Conservation (phyloP, 1,140 invertebrate genomes). For the Probaryconus sp. region DNA sequence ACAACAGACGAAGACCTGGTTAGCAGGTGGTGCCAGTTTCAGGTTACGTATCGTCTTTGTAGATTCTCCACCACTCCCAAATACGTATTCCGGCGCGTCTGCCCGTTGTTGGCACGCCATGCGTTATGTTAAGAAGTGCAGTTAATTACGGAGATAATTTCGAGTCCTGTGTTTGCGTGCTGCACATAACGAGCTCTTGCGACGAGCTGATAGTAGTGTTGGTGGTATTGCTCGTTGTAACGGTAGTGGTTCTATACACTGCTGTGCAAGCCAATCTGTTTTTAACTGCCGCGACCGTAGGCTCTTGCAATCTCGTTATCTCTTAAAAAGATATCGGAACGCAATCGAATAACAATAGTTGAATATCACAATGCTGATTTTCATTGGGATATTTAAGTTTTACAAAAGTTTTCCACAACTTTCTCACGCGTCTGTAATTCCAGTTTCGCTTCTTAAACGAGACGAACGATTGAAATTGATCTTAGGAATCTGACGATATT, state of each 20-base stretch:
- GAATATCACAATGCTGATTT: no score
- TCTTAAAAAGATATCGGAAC: constrained; percentile 43
- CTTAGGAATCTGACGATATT: no score
- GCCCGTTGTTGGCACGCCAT: constrained; percentile 75
- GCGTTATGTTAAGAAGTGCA: constrained; percentile 78
- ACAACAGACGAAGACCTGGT: constrained; percentile 35
- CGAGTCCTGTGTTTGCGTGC: constrained; percentile 76
- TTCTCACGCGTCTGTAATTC: no score
- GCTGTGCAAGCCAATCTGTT: constrained; percentile 71
- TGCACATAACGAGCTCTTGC: constrained; percentile 76
- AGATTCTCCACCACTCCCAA: constrained; percentile 66
- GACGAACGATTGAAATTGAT: no score
- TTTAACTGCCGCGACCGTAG: constrained; percentile 51
- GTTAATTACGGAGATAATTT: constrained; percentile 80
- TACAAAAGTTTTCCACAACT: no score
- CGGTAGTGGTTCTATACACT: constrained; percentile 50
- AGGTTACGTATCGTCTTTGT: constrained; percentile 75
- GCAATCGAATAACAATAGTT: constrained; percentile 38
- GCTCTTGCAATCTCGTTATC: constrained; percentile 45
- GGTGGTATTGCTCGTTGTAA: constrained; percentile 60
- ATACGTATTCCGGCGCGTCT: constrained; percentile 72
- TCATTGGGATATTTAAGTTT: no score
- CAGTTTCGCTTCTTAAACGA: no score
- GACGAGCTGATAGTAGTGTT: constrained; percentile 55
- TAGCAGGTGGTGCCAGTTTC: constrained; percentile 76